Evolutionary conservation across 2,888 invertebrate species (phyloP), one percentile per base, ranked within the genome.

Genomic region (Lasioglossum vierecki): DNA sequence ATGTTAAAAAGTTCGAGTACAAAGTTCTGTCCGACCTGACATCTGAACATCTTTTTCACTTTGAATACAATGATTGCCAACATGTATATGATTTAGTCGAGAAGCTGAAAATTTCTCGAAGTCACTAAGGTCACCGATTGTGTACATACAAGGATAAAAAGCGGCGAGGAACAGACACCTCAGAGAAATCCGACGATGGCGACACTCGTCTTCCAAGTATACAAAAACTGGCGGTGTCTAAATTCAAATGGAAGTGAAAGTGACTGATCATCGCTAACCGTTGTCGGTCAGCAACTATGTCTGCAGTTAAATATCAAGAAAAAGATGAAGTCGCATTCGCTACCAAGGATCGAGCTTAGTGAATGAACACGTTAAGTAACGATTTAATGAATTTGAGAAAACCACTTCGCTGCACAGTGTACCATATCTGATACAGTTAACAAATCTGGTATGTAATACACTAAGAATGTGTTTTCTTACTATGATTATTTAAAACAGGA

Each of bases 211-310:
- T 66, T 35, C 39, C 68, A 26, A 26, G 63, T 80, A 46, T 71
- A 83, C 22, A 63, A 79, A 84, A 83, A 80, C n/a, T 44, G 53
- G 44, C 66, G 53, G 26, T 35, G 68, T 44, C 53, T 77, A 83
- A 83, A 83, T 30, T 77, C 44, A 60, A 53, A 46, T 74, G 81
- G 71, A 84, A 82, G 82, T 84, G 84, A 85, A 85, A 85, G 83
- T 72, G 35, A 79, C 72, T 30, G 13, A 35, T 46, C 57, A 68
- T 9, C 68, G 13, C 79, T 46, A 76, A 76, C 76, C 76, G 60
- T 44, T 78, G 46, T 22, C 35, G 30, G 1, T 26, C 13, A 30
- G 26, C 13, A 13, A 30, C 13, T 30, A 63, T 63, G 26, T n/a
- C 3, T 26, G 60, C 15, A 30, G 60, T 26, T 6, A 63, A 26